These are phyloP conservation scores for Lampropteryx suffumata DNA, from an alignment of 2,888 invertebrate species.

Conservation along the genomic window DNA sequence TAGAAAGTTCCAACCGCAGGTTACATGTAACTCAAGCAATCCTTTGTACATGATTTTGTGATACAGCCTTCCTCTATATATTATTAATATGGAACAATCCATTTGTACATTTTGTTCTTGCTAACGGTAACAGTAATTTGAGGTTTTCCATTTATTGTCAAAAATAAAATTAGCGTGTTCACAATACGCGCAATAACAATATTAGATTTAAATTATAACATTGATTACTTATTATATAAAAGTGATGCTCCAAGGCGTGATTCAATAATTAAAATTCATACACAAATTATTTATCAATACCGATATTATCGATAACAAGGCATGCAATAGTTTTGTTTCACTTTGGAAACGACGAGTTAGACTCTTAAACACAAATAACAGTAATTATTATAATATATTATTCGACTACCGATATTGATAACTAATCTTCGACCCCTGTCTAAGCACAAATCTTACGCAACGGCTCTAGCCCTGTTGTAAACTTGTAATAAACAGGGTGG, in stretches of 20 bases:
- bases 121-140: conserved; percentile 10
- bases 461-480: no score
- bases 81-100: conserved; percentile 3
- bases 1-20: not conserved
- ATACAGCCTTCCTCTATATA: not conserved
- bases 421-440: not conserved
- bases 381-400: conserved; percentile 10
- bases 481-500: not conserved
- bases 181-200: not conserved
- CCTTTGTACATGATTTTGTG: conserved; percentile 14
- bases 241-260: conserved; percentile 3
- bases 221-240: not conserved
- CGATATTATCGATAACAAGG: conserved; percentile 16
- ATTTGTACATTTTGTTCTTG: conserved; percentile 12
- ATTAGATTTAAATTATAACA: conserved; percentile 4
- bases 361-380: conserved; percentile 13
- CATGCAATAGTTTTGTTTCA: conserved; percentile 1
- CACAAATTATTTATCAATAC: conserved; percentile 9
- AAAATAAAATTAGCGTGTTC: conserved; percentile 10
- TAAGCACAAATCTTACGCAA: no score
- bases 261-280: not conserved
- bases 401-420: conserved; percentile 16
- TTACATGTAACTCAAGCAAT: not conserved
- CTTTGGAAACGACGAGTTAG: conserved; percentile 2
- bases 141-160: not conserved